These are phyloP conservation scores for Phenacoccus solenopsis DNA, from an alignment of 1,140 invertebrate species.

Conservation along the genomic window DNA sequence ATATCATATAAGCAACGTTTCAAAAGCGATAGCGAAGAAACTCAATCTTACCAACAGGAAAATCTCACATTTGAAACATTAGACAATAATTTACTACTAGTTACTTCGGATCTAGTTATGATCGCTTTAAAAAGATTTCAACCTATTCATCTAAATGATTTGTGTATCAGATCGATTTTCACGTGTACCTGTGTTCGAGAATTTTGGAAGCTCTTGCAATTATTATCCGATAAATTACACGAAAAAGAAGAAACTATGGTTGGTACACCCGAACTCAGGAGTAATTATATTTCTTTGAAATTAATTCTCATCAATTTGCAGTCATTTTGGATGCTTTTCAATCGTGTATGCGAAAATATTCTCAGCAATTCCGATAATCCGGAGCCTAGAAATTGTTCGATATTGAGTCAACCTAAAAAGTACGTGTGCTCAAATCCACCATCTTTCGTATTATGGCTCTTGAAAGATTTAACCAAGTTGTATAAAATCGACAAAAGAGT, in stretches of 20 bases:
- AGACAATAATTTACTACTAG: neutral
- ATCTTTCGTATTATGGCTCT: conserved; percentile 22
- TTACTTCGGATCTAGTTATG: neutral
- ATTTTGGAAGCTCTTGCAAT: conserved; percentile 36
- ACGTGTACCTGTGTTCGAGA: conserved; percentile 36
- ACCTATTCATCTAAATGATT: conserved; percentile 31
- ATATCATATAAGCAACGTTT: neutral
- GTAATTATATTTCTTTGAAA: no score
- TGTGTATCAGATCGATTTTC: conserved; percentile 34
- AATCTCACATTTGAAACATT: neutral
- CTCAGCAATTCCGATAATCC: conserved; percentile 23
- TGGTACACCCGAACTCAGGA: neutral
- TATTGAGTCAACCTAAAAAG: conserved; percentile 24
- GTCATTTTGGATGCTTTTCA: conserved; percentile 35
- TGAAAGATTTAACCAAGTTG: conserved; percentile 18
- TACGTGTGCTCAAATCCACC: conserved; percentile 19
- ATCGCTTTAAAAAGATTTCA: neutral
- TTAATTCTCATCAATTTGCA: conserved; percentile 28
- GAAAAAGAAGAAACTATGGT: neutral
- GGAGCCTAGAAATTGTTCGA: conserved; percentile 20
- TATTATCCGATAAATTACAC: neutral
- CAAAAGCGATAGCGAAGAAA: neutral
- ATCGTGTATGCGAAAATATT: conserved; percentile 29
- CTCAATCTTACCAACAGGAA: neutral
- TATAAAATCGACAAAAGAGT: neutral